A percentile compares a stretch with the other conserved stretches of the same genome.
Conservation (phyloP, 2,797 vertebrate species). For the Cuculus canorus region DNA sequence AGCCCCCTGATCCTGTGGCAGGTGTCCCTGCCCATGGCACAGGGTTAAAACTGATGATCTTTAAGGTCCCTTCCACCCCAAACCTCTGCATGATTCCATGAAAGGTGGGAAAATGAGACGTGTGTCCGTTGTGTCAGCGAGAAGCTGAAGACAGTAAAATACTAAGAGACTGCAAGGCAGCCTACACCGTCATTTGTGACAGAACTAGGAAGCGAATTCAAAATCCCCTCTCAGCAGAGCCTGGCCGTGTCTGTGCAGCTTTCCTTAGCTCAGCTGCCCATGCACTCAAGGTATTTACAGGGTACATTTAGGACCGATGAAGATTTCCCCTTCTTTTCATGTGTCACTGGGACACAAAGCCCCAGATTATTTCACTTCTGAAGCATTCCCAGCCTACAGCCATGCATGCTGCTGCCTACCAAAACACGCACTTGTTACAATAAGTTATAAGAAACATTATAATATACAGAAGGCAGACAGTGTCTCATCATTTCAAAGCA, state of each 20-base stretch:
- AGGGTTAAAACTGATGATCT: no score
- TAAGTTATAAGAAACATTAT: not conserved
- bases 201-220: not conserved
- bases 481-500: not conserved
- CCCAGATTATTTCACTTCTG: not conserved
- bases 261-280: not conserved
- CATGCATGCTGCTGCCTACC: not conserved
- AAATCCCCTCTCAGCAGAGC: not conserved
- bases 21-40: no score
- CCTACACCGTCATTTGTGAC: accelerated
- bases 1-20: no score
- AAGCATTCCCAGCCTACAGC: not conserved
- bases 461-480: not conserved
- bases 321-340: not conserved
- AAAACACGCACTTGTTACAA: not conserved
- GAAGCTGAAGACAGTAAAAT: not conserved
- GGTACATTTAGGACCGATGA: not conserved
- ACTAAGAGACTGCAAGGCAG: not conserved
- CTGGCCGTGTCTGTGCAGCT: not conserved
- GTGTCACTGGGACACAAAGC: not conserved
- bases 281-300: not conserved
- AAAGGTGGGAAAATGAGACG: not conserved
- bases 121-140: not conserved
- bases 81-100: no score
- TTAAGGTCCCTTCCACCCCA: no score